Evolutionary conservation across 2,797 vertebrate species (phyloP).

Genomic region (Poeciliopsis presidionis): DNA sequence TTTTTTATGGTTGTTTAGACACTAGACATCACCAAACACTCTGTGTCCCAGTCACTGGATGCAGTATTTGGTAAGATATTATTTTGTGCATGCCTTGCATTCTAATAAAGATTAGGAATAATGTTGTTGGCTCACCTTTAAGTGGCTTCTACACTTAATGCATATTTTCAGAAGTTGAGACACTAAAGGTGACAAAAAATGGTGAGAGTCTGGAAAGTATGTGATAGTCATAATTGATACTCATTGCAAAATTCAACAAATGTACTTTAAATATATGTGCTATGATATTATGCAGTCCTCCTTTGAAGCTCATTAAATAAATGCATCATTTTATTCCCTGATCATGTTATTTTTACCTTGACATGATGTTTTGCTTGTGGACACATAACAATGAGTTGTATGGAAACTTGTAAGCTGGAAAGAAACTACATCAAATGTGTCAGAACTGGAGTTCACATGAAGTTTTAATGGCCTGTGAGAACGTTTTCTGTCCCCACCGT

Average conservation of each 20-base stretch:
- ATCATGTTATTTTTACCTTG: neutral
- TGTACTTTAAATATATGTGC: neutral
- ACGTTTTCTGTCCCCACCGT: constrained; percentile 26
- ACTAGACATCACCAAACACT: neutral
- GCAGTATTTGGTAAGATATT: neutral
- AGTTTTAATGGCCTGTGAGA: constrained; percentile 47
- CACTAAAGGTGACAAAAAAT: neutral
- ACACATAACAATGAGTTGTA: neutral
- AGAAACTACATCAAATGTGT: constrained; percentile 18
- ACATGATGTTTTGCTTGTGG: constrained; percentile 2
- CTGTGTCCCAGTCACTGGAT: neutral
- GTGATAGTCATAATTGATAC: neutral
- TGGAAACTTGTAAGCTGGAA: constrained; percentile 15
- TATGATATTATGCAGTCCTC: neutral
- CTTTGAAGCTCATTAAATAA: constrained; percentile 6
- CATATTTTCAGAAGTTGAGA: neutral
- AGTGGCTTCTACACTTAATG: neutral
- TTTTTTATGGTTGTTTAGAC: too few relatives aligned
- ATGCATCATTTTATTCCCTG: constrained; percentile 1
- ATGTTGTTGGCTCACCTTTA: neutral
- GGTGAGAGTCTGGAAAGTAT: neutral
- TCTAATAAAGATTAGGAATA: neutral
- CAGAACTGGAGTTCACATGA: constrained; percentile 37
- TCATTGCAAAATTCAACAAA: neutral
- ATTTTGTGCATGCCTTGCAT: neutral